phyloP scores from a whole-genome alignment of 2,888 invertebrate genomes.

The Trachelus tabidus region DNA sequence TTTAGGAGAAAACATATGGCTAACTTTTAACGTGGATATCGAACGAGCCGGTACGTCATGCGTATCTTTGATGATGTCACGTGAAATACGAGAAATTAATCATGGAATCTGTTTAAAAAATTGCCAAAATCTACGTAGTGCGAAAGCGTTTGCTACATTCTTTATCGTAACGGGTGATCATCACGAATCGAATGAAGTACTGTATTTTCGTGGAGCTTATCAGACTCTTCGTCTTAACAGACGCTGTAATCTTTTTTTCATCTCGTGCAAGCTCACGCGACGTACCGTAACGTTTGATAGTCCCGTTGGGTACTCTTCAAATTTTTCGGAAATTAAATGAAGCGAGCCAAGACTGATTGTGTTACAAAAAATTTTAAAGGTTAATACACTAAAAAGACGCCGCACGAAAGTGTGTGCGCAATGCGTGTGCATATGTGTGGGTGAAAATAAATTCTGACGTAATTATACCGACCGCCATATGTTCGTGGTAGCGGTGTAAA shows the following conservation, averaged over 20 bases:
- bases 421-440: conserved; percentile 11
- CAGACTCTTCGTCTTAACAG: not conserved
- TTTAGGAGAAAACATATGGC: not conserved
- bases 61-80: not conserved
- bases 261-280: not conserved
- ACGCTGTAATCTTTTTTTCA: not conserved
- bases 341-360: conserved; percentile 55
- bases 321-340: conserved; percentile 23
- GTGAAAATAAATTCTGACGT: conserved; percentile 8
- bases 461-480: conserved; percentile 4
- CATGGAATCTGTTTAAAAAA: not conserved
- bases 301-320: not conserved
- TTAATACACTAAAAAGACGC: conserved; percentile 14
- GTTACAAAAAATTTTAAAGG: conserved; percentile 26
- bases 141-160: too few relatives aligned
- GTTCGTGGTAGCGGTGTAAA: not conserved
- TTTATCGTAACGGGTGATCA: too few relatives aligned
- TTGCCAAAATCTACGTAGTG: not conserved
- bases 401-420: conserved; percentile 10
- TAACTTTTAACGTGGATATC: not conserved
- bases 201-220: not conserved
- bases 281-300: not conserved
- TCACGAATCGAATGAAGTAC: not conserved
- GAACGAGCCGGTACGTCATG: not conserved
- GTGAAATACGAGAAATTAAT: not conserved